Base-by-base conservation (phyloP, 2,888 invertebrate species). In the Volucella bombylans region DNA sequence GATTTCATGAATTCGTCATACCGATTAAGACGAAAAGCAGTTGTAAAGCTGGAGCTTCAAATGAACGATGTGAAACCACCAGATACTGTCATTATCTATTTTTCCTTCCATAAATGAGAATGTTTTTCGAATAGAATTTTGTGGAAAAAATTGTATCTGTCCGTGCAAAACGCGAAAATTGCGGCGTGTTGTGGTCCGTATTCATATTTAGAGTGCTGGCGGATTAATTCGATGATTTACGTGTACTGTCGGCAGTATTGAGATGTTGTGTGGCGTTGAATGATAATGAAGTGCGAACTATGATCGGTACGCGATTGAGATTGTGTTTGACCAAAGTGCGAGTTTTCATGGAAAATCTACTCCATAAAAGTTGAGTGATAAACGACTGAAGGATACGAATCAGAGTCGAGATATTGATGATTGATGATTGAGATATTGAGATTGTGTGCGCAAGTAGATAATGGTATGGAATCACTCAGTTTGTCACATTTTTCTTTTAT, bases 261-360 rank as follows among this genome's bases (percentile, higher is more conserved):
- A n/a, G 18, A 57, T 57, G n/a, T 49, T 57, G n/a, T 49, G 11
- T 2, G 8, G 23, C n/a, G 12, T n/a, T 50, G 15, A 71, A 55
- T 39, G 38, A 55, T 12, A 23, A 38, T 47, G n/a, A 47, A 39
- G 55, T 11, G 9, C 10, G 18, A 62, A 52, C 41, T 12, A 55
- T 65, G 55, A 57, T 55, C 47, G 47, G 54, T 18, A 54, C 54
- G 62, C 62, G 72, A 39, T 54, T 73, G 45, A 18, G 62, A 43
- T 55, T 57, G 57, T 69, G 68, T 49, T 10, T 57, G 39, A 39
- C 18, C 39, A 57, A 57, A 69, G 69, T 69, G 57, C 69, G 57
- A 14, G 47, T 23, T 69, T 45, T 54, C n/a, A 67, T 68, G 45
- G 45, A 68, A 55, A 68, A 68, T 43, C 15, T 23, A 2, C 14